A percentile compares a stretch with the other conserved stretches of the same genome.
phyloP scores from a whole-genome alignment of 2,113 vertebrate genomes.

The Bothrops jararaca region DNA sequence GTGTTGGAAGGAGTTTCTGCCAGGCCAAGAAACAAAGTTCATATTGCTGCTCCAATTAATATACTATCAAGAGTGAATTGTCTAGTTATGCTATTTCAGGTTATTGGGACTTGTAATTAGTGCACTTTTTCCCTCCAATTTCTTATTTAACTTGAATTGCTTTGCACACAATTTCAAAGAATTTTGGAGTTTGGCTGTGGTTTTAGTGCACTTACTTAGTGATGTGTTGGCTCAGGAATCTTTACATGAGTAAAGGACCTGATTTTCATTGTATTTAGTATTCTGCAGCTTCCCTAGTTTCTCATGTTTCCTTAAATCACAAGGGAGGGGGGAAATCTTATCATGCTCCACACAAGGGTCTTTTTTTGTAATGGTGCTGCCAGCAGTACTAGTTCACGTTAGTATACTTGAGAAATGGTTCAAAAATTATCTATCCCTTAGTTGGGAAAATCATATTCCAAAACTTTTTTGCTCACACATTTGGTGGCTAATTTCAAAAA shows the following conservation, averaged over 20 bases:
- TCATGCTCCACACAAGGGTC: neutral
- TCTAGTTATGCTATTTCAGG: neutral
- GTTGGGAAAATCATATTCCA: neutral
- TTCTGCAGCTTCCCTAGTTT: neutral
- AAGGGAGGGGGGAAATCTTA: neutral
- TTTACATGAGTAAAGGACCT: neutral
- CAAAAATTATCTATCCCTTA: neutral
- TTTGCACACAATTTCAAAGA: neutral
- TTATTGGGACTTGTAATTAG: neutral
- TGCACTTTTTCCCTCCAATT: neutral
- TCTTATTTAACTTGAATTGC: neutral
- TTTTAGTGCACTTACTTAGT: neutral
- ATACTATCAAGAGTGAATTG: neutral
- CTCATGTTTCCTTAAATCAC: neutral
- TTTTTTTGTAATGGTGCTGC: neutral
- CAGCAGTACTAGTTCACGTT: neutral
- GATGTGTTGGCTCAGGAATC: neutral
- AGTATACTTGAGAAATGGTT: neutral
- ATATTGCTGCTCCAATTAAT: neutral
- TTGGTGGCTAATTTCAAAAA: neutral
- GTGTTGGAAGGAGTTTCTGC: neutral
- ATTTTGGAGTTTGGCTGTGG: neutral
- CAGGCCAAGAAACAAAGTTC: fast-evolving
- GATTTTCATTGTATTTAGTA: neutral
- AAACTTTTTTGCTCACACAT: neutral